Conservation (phyloP, 2,888 invertebrate genomes). For the Xestia sexstrigata region DNA sequence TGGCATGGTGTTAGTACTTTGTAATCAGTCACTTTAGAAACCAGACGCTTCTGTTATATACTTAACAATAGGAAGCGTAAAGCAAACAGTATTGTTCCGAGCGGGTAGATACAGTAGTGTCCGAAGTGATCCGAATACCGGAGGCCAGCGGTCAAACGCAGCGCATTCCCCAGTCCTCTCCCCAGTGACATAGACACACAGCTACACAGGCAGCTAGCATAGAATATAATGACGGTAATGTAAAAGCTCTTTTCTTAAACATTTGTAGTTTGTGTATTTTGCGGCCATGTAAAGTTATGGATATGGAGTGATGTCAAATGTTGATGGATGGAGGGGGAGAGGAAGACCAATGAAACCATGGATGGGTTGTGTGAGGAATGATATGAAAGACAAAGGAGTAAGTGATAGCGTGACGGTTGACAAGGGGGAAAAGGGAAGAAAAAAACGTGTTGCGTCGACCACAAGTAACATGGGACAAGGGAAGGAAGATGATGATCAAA, state of each 20-base stretch:
- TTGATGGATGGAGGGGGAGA: too few relatives aligned
- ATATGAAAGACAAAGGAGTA: too few relatives aligned
- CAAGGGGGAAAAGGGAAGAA: too few relatives aligned
- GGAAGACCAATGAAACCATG: too few relatives aligned
- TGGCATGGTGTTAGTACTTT: background rate
- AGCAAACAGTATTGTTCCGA: slow-evolving; percentile 57
- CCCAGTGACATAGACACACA: slow-evolving; percentile 2
- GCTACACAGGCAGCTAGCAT: background rate
- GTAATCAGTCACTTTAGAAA: background rate
- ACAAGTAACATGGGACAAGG: too few relatives aligned
- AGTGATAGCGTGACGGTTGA: too few relatives aligned
- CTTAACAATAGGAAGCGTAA: slow-evolving; percentile 19
- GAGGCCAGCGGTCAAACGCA: slow-evolving; percentile 48
- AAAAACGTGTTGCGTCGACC: too few relatives aligned
- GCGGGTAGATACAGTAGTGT: slow-evolving; percentile 32
- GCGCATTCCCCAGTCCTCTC: slow-evolving; percentile 38
- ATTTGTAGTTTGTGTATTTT: slow-evolving; percentile 8
- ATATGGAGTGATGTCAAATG: background rate
- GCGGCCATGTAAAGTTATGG: background rate
- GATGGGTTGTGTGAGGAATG: too few relatives aligned
- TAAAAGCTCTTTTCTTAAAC: slow-evolving; percentile 11
- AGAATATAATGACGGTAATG: slow-evolving; percentile 40
- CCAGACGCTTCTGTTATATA: background rate
- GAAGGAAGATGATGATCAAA: too few relatives aligned
- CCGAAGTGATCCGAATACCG: slow-evolving; percentile 38